These are phyloP conservation scores for Halichoerus grypus DNA, from an alignment of 2,113 vertebrate genomes.

Conservation along the genomic window DNA sequence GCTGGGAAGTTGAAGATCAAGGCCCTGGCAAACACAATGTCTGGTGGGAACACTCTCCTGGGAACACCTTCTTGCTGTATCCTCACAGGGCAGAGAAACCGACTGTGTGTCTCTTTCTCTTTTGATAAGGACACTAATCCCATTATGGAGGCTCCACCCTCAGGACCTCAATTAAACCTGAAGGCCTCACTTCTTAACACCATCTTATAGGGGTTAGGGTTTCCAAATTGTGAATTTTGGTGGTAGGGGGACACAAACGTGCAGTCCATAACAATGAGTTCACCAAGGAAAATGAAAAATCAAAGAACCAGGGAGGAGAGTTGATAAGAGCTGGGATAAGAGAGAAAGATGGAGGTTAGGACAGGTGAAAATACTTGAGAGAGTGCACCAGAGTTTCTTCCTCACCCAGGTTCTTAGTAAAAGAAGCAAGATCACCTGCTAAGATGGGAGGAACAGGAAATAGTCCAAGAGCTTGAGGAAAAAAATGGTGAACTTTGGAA, in stretches of 20 bases:
- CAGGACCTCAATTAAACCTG: no score
- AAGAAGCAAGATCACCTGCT: neutral
- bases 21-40: neutral
- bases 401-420: neutral
- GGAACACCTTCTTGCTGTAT: neutral
- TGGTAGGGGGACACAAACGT: neutral
- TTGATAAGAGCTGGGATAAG: neutral
- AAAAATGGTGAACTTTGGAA: neutral
- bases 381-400: neutral
- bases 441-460: neutral
- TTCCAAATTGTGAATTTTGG: neutral
- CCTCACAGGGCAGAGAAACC: neutral
- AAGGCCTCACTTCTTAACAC: neutral
- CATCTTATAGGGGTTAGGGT: neutral
- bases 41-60: neutral
- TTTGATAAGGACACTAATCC: neutral
- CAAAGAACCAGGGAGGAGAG: neutral
- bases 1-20: neutral
- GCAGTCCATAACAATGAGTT: neutral
- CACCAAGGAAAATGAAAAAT: neutral
- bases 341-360: neutral
- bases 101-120: fast-evolving
- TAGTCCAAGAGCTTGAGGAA: neutral
- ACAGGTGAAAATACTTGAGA: neutral
- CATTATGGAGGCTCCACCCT: neutral